Conservation (phyloP, 2,797 vertebrate species). For the Anguilla marmorata region DNA sequence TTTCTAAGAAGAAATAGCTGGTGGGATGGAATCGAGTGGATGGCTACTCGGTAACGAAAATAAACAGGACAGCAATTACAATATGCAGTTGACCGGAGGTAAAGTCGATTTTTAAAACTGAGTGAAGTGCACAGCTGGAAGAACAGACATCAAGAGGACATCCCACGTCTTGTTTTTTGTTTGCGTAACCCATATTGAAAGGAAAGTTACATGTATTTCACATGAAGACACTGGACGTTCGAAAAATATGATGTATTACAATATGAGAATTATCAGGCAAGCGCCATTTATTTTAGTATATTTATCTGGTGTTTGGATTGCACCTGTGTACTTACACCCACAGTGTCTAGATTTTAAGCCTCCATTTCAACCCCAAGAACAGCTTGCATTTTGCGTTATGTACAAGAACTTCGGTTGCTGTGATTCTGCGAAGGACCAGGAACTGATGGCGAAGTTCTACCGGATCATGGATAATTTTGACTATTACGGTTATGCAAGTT, state of each 20-base stretch:
- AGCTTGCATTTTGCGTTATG: constrained; percentile 82
- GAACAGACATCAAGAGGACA: constrained; percentile 40
- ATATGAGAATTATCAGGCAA: constrained; percentile 28
- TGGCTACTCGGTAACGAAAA: constrained; percentile 3
- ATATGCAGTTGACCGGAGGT: constrained; percentile 28
- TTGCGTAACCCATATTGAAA: constrained; percentile 35
- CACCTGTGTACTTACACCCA: constrained; percentile 74
- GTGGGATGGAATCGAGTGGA: constrained; percentile 10
- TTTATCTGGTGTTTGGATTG: constrained; percentile 40
- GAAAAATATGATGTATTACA: constrained; percentile 53
- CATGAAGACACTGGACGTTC: constrained; percentile 6
- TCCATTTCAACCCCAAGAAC: constrained; percentile 79
- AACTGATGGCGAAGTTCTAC: constrained; percentile 78
- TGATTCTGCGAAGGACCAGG: constrained; percentile 73
- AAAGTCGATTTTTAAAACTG: constrained; percentile 49
- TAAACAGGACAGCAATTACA: constrained; percentile 25
- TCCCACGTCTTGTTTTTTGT: constrained; percentile 25
- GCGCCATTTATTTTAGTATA: constrained; percentile 28
- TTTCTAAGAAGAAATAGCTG: constrained; percentile 13
- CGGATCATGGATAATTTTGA: constrained; percentile 73
- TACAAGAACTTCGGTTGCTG: constrained; percentile 92
- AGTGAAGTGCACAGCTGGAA: constrained; percentile 61
- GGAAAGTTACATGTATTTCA: constrained; percentile 28
- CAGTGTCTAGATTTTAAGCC: constrained; percentile 96
- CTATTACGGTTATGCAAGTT: constrained; percentile 67